These are phyloP conservation scores for Ametastegia equiseti DNA, from an alignment of 2,888 invertebrate genomes.

Conservation along the genomic window DNA sequence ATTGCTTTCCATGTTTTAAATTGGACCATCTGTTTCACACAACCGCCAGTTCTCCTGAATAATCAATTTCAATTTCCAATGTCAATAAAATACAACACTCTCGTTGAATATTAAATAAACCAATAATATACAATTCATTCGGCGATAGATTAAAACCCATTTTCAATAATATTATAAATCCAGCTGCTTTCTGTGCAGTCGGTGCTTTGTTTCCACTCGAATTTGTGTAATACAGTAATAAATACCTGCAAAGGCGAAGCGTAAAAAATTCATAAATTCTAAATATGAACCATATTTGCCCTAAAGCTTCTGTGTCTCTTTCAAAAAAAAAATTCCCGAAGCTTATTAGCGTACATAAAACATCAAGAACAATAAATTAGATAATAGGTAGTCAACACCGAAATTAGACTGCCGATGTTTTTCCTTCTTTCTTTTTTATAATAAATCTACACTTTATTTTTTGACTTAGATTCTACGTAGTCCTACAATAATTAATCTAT, in stretches of 20 bases:
- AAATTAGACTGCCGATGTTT: constrained; percentile 11
- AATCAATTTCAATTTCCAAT: not conserved
- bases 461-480: constrained; percentile 17
- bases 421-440: not conserved
- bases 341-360: not conserved
- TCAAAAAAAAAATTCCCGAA: not conserved
- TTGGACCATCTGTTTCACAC: constrained; percentile 41
- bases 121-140: not conserved
- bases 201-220: not conserved
- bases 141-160: not conserved
- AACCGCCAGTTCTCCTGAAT: not conserved
- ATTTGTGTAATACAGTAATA: not conserved
- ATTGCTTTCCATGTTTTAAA: constrained; percentile 41
- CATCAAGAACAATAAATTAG: constrained; percentile 1
- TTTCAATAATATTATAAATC: not conserved
- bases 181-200: not conserved
- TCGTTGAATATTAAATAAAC: not conserved
- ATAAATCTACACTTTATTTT: not conserved
- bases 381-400: constrained; percentile 17
- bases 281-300: not conserved
- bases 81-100: too few species aligned
- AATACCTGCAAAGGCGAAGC: not conserved
- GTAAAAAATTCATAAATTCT: not conserved
- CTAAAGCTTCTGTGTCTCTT: not conserved
- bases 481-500: constrained; percentile 5